Evolutionary conservation across 64 coral and sea anemone species (phyloP), one percentile per base, ranked within the genome.

Genomic region (Montipora efflorescens): DNA sequence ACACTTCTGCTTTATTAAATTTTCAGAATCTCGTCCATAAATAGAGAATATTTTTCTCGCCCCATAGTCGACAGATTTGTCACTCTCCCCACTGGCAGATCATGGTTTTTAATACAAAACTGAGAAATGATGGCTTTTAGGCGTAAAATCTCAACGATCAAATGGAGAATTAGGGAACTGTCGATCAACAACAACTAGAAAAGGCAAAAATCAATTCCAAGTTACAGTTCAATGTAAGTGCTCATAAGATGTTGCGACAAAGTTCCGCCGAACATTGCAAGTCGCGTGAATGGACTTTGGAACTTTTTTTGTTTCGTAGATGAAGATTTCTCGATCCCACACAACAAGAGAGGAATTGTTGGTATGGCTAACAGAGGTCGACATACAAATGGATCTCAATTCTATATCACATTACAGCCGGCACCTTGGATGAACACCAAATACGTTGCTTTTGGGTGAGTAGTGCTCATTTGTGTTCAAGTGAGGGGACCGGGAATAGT

Each of bases 391-490:
- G 95, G 89, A 52, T 99, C 98, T 58, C 98, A 99, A 83, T 99
- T 99, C 80, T 99, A 94, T 75, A 96, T 99, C 44, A 96, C 98
- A 21, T 77, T 99, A 94, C 94, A 99, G 43, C 95, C 98, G 19
- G 86, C 98, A 2, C 98, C 98, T 15, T 99, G 98, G 98, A 99
- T 99, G 98, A 92, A 99, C 74, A 96, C 95, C 3, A 99, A 99
- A 99, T 99, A 99, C 90, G 98, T 99, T 59, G 98, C 98, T 66
- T 96, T 99, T 77, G 98, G 98, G 98, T 99, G 47, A 86, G 84
- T 92, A 80, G 28, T 28, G 28, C 28, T 28, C 28, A 28, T 28
- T 1, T 28, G 28, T 28, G 28, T 28, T 28, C 28, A 28, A 28
- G 28, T 28, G 28, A 28, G 28, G 28, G 28, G 28, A 28, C 1